A percentile compares a stretch with the other conserved stretches of the same genome.
Evolutionary conservation across 1,140 invertebrate species (phyloP).

Genomic region (Lethrus apterus): DNA sequence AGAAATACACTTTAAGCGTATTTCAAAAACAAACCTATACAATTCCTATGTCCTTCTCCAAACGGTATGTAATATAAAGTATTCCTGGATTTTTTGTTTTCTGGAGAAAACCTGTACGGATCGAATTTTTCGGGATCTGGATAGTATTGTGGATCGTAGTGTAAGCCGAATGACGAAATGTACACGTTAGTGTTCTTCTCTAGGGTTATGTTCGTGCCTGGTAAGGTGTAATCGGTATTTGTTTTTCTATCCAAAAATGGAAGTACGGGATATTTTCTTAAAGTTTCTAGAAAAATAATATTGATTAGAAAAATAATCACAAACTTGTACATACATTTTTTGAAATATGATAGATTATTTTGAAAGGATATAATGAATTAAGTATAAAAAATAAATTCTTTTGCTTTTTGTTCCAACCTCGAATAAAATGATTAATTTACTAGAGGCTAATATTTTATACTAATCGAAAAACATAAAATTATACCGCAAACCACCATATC

Average conservation of each 20-base stretch:
- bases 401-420: neutral
- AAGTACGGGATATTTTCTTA: constrained; percentile 22
- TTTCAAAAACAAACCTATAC: constrained; percentile 52
- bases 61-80: constrained; percentile 48
- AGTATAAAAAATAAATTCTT: no score
- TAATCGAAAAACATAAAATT: neutral
- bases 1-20: no score
- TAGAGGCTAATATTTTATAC: neutral
- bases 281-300: constrained; percentile 21
- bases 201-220: constrained; percentile 26
- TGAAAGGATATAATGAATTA: no score
- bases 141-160: constrained; percentile 46
- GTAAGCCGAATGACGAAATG: constrained; percentile 36
- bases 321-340: neutral
- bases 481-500: constrained; percentile 4
- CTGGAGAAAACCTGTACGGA: constrained; percentile 53
- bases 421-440: no score
- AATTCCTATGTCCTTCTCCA: constrained; percentile 53
- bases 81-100: constrained; percentile 15
- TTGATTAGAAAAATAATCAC: neutral
- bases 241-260: constrained; percentile 33
- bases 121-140: constrained; percentile 55
- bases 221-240: constrained; percentile 39
- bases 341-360: neutral
- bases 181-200: constrained; percentile 30